Conservation (phyloP, 2,113 vertebrate species). For the Acrocephalus kingi region DNA sequence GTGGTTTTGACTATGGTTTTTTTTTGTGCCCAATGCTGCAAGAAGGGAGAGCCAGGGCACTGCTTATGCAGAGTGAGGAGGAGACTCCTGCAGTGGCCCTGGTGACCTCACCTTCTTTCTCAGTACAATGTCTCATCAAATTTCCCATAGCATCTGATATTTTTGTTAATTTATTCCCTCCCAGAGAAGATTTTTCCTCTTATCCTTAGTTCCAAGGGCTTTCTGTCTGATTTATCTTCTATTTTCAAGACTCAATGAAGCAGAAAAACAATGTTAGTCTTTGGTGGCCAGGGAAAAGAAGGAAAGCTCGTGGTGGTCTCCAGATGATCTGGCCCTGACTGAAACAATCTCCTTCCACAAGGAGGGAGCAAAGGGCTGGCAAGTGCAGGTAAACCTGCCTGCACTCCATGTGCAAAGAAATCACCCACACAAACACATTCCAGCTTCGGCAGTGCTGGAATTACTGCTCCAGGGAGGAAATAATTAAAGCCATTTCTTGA, state of each 20-base stretch:
- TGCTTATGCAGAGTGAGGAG: neutral
- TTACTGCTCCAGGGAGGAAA: constrained; percentile 61
- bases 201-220: neutral
- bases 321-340: neutral
- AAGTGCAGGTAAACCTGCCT: constrained; percentile 26
- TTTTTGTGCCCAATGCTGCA: neutral
- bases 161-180: neutral
- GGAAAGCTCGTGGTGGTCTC: neutral
- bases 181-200: neutral
- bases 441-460: neutral
- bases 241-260: constrained; percentile 5
- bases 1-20: neutral
- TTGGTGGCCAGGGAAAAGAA: neutral
- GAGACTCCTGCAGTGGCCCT: neutral
- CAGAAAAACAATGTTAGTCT: constrained; percentile 27
- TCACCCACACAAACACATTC: constrained; percentile 18
- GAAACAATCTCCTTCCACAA: neutral
- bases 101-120: neutral
- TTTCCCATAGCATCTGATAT: neutral
- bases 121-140: neutral
- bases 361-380: neutral
- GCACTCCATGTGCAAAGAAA: neutral
- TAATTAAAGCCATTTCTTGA: constrained; percentile 68
- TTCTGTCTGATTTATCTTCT: constrained; percentile 34
- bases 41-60: neutral